Conservation (phyloP, 2,113 vertebrate genomes). For the Pygoscelis adeliae region DNA sequence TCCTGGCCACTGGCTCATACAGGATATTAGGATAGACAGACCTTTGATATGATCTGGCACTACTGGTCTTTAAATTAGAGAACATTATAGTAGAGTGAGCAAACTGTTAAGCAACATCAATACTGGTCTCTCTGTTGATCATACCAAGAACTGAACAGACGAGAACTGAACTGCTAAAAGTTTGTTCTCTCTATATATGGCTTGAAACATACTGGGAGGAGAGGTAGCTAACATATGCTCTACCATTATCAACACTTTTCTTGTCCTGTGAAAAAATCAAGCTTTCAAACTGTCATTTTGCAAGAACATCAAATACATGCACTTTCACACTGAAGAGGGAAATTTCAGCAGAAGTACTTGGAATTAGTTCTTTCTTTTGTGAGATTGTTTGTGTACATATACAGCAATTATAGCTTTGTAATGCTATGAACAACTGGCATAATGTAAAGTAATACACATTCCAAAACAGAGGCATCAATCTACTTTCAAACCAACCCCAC, state of each 20-base stretch:
- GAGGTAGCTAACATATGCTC: conserved; percentile 31
- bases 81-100: not conserved
- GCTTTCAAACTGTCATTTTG: conserved; percentile 42
- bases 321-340: conserved; percentile 10
- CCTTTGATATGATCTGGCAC: not conserved
- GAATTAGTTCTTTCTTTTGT: conserved; percentile 13
- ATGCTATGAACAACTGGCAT: not conserved
- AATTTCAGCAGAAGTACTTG: not conserved
- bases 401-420: not conserved
- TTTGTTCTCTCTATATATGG: not conserved
- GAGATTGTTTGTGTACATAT: not conserved
- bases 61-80: not conserved
- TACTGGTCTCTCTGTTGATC: not conserved
- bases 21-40: not conserved
- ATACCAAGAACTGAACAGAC: not conserved
- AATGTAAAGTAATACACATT: not conserved
- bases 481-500: not conserved
- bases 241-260: conserved; percentile 30
- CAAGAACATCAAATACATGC: not conserved
- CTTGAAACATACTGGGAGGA: not conserved
- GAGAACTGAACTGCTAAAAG: not conserved
- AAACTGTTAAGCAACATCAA: not conserved
- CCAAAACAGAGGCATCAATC: not conserved
- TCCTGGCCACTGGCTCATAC: not conserved
- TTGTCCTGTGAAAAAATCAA: conserved; percentile 46